Conservation (phyloP, 2,888 invertebrate genomes). For the Onthophagus sagittarius region DNA sequence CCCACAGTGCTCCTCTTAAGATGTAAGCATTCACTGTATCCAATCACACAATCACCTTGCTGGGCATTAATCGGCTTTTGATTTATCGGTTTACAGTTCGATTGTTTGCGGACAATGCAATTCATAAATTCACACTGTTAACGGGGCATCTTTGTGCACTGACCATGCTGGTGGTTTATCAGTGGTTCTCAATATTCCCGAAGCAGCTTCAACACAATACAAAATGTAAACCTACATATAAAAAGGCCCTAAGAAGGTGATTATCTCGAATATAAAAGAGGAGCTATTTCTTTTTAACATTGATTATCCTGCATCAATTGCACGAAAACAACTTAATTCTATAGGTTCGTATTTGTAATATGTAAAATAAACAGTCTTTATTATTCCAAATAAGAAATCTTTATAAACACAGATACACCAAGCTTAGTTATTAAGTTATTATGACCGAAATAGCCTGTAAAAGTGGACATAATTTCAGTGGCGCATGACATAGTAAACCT, state of each 20-base stretch:
- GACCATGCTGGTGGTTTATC: not conserved
- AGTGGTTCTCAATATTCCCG: not conserved
- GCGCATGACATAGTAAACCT: too few species aligned
- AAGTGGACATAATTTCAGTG: not conserved
- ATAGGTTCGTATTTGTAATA: not conserved
- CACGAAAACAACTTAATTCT: too few species aligned
- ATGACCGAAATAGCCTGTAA: not conserved
- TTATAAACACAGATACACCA: not conserved
- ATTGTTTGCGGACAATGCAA: conserved; percentile 21
- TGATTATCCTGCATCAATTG: too few species aligned
- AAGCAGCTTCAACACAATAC: not conserved
- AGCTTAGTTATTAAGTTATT: not conserved
- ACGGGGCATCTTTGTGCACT: conserved; percentile 12
- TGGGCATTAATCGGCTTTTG: conserved; percentile 16
- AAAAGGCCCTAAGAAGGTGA: too few species aligned
- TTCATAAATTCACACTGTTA: conserved; percentile 20
- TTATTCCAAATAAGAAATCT: not conserved
- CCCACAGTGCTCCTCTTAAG: not conserved
- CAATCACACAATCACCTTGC: not conserved
- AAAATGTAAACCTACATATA: not conserved
- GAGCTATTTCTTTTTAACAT: too few species aligned
- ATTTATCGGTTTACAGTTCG: conserved; percentile 21
- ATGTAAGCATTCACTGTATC: not conserved
- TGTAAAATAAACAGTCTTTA: not conserved
- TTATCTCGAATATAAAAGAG: too few species aligned